phyloP scores from a whole-genome alignment of 2,113 vertebrate species.

The Acrocephalus arundinaceus region DNA sequence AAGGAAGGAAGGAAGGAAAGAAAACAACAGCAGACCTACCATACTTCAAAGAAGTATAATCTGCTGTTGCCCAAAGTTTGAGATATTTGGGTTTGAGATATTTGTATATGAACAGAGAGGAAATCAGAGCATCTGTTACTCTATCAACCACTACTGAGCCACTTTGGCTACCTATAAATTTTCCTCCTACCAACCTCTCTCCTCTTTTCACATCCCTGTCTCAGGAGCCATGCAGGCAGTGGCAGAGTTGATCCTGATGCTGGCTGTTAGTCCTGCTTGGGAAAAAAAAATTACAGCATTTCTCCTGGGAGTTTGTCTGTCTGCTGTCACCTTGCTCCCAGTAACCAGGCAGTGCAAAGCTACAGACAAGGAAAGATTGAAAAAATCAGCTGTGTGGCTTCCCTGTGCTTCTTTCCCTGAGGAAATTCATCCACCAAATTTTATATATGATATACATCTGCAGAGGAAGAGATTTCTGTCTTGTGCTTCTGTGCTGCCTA shows the following conservation, averaged over 20 bases:
- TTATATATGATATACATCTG: background rate
- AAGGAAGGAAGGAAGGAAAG: accelerated
- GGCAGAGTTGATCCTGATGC: background rate
- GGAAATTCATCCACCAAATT: background rate
- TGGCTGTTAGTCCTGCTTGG: background rate
- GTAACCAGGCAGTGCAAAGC: background rate
- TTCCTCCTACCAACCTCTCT: background rate
- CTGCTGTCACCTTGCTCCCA: background rate
- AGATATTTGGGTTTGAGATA: background rate
- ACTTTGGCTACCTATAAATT: background rate
- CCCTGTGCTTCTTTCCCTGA: background rate
- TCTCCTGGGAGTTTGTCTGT: background rate
- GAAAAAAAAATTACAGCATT: background rate
- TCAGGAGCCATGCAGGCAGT: background rate
- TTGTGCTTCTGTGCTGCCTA: background rate
- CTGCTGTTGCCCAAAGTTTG: background rate
- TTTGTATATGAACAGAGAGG: background rate
- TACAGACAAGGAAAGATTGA: background rate
- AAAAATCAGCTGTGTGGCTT: background rate
- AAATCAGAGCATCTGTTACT: background rate
- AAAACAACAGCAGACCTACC: background rate
- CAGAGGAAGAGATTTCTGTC: background rate
- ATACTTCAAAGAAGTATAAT: background rate
- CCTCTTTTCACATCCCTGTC: background rate
- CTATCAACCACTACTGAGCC: background rate